A percentile compares a stretch with the other conserved stretches of the same genome.
These are phyloP conservation scores for Tanypteryx hageni DNA, from an alignment of 2,888 invertebrate species.

Conservation along the genomic window DNA sequence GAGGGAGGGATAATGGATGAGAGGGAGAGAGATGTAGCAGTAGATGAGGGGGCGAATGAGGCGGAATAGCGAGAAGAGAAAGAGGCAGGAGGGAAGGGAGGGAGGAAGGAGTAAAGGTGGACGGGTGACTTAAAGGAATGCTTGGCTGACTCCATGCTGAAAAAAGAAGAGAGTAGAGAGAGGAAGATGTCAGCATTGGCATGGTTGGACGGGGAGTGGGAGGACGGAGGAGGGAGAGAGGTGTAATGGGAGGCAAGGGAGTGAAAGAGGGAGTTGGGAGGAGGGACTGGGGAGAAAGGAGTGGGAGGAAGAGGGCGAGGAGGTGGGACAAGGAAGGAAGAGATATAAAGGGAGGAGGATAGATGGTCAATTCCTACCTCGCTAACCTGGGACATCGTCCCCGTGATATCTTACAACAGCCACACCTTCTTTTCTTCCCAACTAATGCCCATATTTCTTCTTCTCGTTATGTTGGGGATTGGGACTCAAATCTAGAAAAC, in stretches of 20 bases:
- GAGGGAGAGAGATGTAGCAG: too few relatives aligned
- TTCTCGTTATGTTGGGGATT: background rate
- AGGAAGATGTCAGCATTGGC: slow-evolving; percentile 16
- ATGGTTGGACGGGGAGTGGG: background rate
- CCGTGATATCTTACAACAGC: background rate
- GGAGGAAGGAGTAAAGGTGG: background rate
- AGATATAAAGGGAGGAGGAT: slow-evolving; percentile 1
- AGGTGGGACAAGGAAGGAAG: background rate
- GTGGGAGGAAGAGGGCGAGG: background rate
- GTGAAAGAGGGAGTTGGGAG: background rate
- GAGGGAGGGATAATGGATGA: background rate
- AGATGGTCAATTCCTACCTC: background rate
- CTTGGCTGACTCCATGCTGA: slow-evolving; percentile 27
- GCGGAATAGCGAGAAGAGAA: background rate
- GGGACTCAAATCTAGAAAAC: background rate
- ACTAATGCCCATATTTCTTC: background rate
- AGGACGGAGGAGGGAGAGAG: background rate
- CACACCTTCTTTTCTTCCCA: background rate
- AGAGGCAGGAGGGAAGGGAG: background rate
- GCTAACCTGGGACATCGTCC: slow-evolving; percentile 10
- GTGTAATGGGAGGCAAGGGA: slow-evolving; percentile 3
- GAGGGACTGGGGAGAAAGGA: too few relatives aligned
- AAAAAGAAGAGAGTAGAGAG: background rate
- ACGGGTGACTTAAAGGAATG: slow-evolving; percentile 23
- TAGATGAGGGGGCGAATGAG: background rate